phyloP scores from a whole-genome alignment of 2,888 invertebrate species.

The Acanthoscelides obtectus region DNA sequence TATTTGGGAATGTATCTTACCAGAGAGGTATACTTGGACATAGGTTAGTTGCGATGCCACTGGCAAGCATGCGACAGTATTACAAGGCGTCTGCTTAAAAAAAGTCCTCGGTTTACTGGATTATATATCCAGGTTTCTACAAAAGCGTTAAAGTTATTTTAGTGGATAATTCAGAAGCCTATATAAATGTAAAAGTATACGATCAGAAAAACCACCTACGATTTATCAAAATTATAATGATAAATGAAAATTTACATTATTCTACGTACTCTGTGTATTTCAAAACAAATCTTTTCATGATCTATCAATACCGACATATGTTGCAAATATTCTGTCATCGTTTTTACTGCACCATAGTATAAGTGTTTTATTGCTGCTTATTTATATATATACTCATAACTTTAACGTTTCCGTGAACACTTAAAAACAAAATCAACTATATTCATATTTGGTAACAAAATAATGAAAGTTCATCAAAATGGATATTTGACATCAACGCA shows the following conservation, averaged over 20 bases:
- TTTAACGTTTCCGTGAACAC: background rate
- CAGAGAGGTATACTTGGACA: slow-evolving; percentile 58
- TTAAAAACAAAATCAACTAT: background rate
- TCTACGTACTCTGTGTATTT: too few relatives aligned
- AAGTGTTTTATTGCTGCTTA: too few relatives aligned
- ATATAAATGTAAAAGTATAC: too few relatives aligned
- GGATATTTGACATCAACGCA: background rate
- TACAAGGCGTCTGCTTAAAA: slow-evolving; percentile 36
- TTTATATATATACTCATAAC: too few relatives aligned
- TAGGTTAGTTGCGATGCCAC: slow-evolving; percentile 52
- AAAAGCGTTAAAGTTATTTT: background rate
- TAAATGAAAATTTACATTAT: too few relatives aligned
- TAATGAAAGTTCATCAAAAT: background rate
- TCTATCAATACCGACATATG: too few relatives aligned
- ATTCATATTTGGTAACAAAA: too few relatives aligned
- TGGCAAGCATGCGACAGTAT: slow-evolving; percentile 47
- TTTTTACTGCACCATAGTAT: too few relatives aligned
- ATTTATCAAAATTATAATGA: too few relatives aligned
- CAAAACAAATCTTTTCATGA: too few relatives aligned
- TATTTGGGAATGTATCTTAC: slow-evolving; percentile 43
- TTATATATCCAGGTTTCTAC: background rate
- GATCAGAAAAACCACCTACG: too few relatives aligned
- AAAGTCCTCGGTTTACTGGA: background rate
- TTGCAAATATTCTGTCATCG: too few relatives aligned
- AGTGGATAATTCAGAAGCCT: background rate